A percentile compares a stretch with the other conserved stretches of the same genome.
These are phyloP conservation scores for Montipora sp. DNA, from an alignment of 64 coral and sea anemone species.

Conservation along the genomic window DNA sequence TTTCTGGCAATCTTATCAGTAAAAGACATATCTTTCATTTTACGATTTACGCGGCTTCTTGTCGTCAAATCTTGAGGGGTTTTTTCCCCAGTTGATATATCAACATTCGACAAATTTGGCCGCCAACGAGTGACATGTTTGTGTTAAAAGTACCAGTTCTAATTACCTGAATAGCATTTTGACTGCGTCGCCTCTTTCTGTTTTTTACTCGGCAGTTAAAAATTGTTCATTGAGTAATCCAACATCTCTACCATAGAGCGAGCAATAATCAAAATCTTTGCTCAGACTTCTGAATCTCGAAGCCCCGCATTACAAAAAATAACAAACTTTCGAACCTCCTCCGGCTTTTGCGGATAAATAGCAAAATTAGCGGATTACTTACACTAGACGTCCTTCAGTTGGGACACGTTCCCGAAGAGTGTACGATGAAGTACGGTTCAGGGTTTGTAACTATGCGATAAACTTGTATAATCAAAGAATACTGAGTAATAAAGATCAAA, in stretches of 20 bases:
- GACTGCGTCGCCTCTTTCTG: background rate
- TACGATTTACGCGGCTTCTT: background rate
- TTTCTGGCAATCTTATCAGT: background rate
- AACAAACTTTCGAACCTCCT: background rate
- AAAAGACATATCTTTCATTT: background rate
- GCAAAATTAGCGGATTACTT: background rate
- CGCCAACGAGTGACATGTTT: constrained; percentile 6
- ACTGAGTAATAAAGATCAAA: background rate
- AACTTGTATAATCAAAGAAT: background rate
- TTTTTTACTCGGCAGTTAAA: background rate
- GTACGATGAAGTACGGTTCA: no score
- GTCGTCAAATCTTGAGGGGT: background rate
- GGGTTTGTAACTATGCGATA: background rate
- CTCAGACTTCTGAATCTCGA: background rate
- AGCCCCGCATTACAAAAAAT: background rate
- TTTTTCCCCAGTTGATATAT: background rate
- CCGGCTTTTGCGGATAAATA: background rate
- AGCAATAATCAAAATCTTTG: background rate
- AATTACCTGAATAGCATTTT: background rate
- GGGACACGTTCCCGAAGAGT: no score
- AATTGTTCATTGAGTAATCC: background rate
- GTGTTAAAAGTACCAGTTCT: background rate
- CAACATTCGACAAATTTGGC: background rate
- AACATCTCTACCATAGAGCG: background rate
- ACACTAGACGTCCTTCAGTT: background rate